phyloP scores from a whole-genome alignment of 2,113 vertebrate species.

The Melanostigma gelatinosum region DNA sequence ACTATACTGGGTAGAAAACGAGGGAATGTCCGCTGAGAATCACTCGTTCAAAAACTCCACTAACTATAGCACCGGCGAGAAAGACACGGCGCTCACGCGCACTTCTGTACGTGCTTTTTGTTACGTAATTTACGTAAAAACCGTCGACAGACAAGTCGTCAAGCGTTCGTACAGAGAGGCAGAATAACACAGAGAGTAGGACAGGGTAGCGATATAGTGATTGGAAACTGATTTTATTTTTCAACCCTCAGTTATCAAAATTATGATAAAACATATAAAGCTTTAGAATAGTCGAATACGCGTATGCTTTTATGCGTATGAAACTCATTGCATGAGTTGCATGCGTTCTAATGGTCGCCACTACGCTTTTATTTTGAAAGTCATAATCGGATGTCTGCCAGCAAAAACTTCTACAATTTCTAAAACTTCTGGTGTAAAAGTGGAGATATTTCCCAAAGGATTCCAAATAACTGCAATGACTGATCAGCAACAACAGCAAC shows the following conservation, averaged over 20 bases:
- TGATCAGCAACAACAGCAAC: not conserved
- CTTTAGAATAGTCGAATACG: not conserved
- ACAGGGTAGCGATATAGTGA: not conserved
- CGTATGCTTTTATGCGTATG: not conserved
- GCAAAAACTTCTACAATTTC: not conserved
- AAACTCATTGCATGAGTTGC: not conserved
- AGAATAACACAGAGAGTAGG: constrained; percentile 1
- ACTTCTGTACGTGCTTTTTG: not conserved
- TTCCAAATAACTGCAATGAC: not conserved
- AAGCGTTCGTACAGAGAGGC: not conserved
- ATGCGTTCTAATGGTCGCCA: not conserved
- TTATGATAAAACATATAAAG: not conserved
- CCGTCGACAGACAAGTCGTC: not conserved
- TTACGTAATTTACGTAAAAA: constrained; percentile 8
- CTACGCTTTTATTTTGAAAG: not conserved
- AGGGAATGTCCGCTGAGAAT: not conserved
- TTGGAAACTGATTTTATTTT: not conserved
- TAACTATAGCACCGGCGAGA: accelerated
- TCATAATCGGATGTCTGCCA: not conserved
- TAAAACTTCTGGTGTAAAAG: not conserved
- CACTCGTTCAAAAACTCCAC: not conserved
- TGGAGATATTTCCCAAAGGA: not conserved
- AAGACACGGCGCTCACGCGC: not conserved
- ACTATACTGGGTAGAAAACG: not conserved
- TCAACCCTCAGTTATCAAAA: not conserved